These are phyloP conservation scores for Conchocele bisecta DNA, from an alignment of 2,888 invertebrate genomes.

Conservation along the genomic window DNA sequence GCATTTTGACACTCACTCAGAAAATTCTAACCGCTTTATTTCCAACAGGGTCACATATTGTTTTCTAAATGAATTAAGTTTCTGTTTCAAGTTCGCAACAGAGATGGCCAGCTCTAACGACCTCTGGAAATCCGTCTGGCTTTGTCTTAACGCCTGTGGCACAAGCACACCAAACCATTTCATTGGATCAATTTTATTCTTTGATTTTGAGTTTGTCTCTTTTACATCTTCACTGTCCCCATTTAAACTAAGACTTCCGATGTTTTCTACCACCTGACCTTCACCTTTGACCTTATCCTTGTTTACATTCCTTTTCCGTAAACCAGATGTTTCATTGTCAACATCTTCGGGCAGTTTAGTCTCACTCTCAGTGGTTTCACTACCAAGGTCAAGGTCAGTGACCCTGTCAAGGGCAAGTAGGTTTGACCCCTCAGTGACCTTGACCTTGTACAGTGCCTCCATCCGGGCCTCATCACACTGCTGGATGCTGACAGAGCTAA, in stretches of 20 bases:
- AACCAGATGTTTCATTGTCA: conserved; percentile 3
- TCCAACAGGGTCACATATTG: no score
- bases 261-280: no score
- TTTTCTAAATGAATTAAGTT: no score
- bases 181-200: conserved; percentile 86
- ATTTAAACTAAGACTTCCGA: no score
- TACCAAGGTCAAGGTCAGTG: conserved; percentile 10
- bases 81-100: no score
- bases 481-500: conserved; percentile 64
- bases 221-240: conserved; percentile 11
- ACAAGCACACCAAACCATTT: conserved; percentile 94
- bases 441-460: conserved; percentile 60
- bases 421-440: conserved; percentile 24
- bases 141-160: conserved; percentile 90
- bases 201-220: conserved; percentile 8
- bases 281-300: no score
- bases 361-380: conserved; percentile 11
- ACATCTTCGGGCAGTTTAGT: neutral
- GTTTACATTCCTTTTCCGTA: conserved; percentile 49
- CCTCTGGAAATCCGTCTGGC: conserved; percentile 89
- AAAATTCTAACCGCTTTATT: no score
- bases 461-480: conserved; percentile 70
- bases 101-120: conserved; percentile 52
- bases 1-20: no score
- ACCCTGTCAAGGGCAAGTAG: neutral